Evolutionary conservation across 2,888 invertebrate species (phyloP), one percentile per base, ranked within the genome.

Genomic region (Piscicola geometra): DNA sequence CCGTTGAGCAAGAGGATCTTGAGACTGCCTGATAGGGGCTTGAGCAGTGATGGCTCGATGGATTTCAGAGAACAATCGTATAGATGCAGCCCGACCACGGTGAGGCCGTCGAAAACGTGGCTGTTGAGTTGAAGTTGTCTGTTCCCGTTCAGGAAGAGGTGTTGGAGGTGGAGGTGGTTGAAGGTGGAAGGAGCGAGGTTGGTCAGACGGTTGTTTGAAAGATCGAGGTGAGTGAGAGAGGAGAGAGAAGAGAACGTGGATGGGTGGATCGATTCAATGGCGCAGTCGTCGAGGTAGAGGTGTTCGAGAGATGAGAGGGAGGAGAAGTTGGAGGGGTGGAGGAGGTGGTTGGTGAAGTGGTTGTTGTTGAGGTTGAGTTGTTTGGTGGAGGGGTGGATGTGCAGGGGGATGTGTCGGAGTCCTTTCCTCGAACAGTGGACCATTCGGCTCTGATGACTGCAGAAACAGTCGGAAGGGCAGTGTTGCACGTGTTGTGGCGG

Each of bases 111-210:
- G 77, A 85, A 84, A 9, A 84, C 82, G 56, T 81, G 80, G 30
- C 79, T 76, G 0, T 81, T 78, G 36, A 85, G 79, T 71, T 80
- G 80, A 41, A 84, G 80, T 50, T 83, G 82, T 1, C 82, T 80
- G 77, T 85, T 85, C 73, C 83, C 84, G 78, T 83, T 84, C 12
- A 85, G 79, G 77, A 84, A 84, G 72, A 85, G 79, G 79, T 84
- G 83, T 70, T 82, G 81, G 52, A 85, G 78, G 35, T 81, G 81
- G 69, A 85, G 79, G 28, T 84, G 84, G 66, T 83, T 80, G 79
- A 85, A 85, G 18, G 84, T 84, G 75, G 79, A 82, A 71, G 83
- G 83, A 28, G 82, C 79, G 25, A 84, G 80, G 25, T 81, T 35
- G 1, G 21, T 73, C 0, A 85, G 81, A 60, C 82, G 80, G 79